Base-by-base conservation (phyloP, 2,888 invertebrate genomes). In the Sinopyrophorus schimmeli region DNA sequence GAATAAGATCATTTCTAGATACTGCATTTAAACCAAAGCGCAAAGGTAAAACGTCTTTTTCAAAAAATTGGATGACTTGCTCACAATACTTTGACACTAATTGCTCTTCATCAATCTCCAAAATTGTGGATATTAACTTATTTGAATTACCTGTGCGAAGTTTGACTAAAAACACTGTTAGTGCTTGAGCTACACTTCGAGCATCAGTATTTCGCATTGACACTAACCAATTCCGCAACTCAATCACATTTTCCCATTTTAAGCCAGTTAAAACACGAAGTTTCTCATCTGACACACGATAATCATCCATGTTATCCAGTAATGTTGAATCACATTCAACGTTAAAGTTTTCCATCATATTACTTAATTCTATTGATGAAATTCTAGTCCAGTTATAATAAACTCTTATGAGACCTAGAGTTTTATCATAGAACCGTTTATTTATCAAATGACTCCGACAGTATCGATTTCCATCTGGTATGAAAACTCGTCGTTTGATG, bases 161-260 rank as follows among this genome's bases (percentile, higher is more conserved):
- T 37, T 44, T 49, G 39, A 38, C 44, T 18, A 49, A 23, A 44
- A 49, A 49, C 3, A 44, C 32, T n/a, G 38, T 14, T 1, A 49
- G 12, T 11, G 31, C 49, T 38, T 44, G 31, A 6, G 6, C 39
- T 5, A 47, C 24, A 16, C 6, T 15, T 6, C 47, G 18, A 10
- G 14, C 17, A 4, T 18, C 23, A 11, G 23, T 21, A 9, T 27
- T 15, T 20, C 31, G 10, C 39, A 47, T 39, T 7, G 23, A 23
- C 1, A 26, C 37, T 11, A 44, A 11, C 18, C 15, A 18, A 2
- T 27, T 12, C 5, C 21, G 7, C 6, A 44, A 21, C 9, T 18
- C n/a, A 10, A 12, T 34, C 3, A 39, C 3, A 5, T 39, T 31
- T 23, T 38, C 21, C 35, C 35, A 35, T 7, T 3, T 35, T 10